Base-by-base conservation (phyloP, 2,888 invertebrate species). In the Leptura quadrifasciata region DNA sequence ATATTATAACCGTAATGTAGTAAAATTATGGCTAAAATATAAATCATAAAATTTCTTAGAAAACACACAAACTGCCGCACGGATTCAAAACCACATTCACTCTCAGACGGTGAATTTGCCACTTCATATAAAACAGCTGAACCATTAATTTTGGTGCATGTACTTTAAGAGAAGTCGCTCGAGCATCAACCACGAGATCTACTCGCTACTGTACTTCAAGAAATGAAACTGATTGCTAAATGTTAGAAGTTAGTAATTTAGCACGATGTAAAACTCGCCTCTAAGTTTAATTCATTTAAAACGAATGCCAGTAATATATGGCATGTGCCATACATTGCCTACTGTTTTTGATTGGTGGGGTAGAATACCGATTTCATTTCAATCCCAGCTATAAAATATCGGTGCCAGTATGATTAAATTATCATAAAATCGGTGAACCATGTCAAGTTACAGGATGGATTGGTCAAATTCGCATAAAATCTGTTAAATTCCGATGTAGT, bases 111-210 rank as follows among this genome's bases (percentile, higher is more conserved):
- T 17, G 63, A 63, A 63, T 63, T 20, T 63, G 39, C 63, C 35
- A 39, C 35, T 27, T 24, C 18, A 63, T 63, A 63, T 63, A 63
- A 63, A 63, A 63, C 39, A 27, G 39, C 63, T 12, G 39, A 27
- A 39, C 63, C 63, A 63, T 63, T 63, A 63, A 63, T 63, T 63
- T 63, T 35, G 63, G 63, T 63, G 24, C 63, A 35, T 63, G 63
- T 63, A 63, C 35, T 17, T 47, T 47, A 15, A 10, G 63, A 63
- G 17, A 35, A 63, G n/a, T 63, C 63, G 17, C 63, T 63, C 63
- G 9, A 63, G 31, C 60, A 27, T 27, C 21, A 60, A 63, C 63
- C 63, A 39, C 39, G 18, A 63, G 63, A 63, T 63, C 20, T 63
- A 18, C 39, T 63, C n/a, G 18, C 31, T 61, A 31, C 61, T 61